Conservation (phyloP, 2,888 invertebrate species). For the Lochmaea capreae region DNA sequence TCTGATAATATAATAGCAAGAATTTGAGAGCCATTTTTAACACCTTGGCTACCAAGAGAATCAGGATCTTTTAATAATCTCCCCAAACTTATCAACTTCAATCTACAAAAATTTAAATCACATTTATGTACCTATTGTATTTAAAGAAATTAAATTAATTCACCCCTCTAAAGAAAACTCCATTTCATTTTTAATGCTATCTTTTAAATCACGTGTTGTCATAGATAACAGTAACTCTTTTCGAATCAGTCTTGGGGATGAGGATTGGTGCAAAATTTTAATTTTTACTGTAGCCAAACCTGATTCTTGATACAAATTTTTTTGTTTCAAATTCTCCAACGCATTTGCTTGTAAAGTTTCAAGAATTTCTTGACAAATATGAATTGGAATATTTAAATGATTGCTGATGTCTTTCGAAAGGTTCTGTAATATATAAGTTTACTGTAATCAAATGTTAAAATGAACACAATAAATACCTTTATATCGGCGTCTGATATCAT, state of each 20-base stretch:
- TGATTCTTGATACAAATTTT: conserved; percentile 75
- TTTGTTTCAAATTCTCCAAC: conserved; percentile 77
- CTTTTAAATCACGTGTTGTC: conserved; percentile 70
- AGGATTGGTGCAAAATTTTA: conserved; percentile 71
- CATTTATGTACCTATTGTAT: no score
- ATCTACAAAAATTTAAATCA: conserved; percentile 61
- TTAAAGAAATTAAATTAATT: conserved; percentile 14
- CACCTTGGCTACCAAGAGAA: conserved; percentile 70
- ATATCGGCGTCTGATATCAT: conserved; percentile 65
- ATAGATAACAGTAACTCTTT: conserved; percentile 70
- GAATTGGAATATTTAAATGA: conserved; percentile 68
- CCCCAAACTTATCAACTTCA: conserved; percentile 78
- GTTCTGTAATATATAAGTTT: conserved; percentile 66
- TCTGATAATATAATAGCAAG: conserved; percentile 71
- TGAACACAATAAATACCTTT: conserved; percentile 62
- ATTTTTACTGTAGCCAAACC: conserved; percentile 81
- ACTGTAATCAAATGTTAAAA: conserved; percentile 26
- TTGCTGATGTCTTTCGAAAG: conserved; percentile 72
- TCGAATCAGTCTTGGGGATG: conserved; percentile 67
- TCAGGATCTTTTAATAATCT: conserved; percentile 70
- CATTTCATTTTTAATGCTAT: conserved; percentile 67
- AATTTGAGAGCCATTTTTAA: conserved; percentile 77
- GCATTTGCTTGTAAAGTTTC: conserved; percentile 77
- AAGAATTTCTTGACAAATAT: conserved; percentile 70
- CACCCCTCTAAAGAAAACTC: conserved; percentile 65